Evolutionary conservation across 2,113 vertebrate species (phyloP), one percentile per base, ranked within the genome.

Genomic region (human): DNA sequence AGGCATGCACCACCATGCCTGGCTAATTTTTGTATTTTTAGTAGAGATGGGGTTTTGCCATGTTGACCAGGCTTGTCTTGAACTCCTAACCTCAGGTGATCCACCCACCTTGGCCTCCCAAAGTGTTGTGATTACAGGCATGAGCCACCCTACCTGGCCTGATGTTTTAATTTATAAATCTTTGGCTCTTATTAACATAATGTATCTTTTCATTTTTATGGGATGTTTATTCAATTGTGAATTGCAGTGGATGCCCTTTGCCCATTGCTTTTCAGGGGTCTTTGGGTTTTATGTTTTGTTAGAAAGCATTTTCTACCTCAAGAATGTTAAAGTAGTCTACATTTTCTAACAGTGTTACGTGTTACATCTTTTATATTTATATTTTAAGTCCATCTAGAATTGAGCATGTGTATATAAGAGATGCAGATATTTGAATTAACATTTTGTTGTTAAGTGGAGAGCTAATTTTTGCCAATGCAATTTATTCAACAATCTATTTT

Each of bases 401-500:
- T 89, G 7, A 38, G 6, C 32, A 72, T 45, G 1, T 82, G 16
- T 43, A 8, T 87, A n/a, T 96, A 80, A 88, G 20, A 90, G 23
- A 50, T 88, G 11, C 30, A 90, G 38, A 52, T 27, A 83, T 50
- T 27, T 90, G 43, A 82, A 50, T 45, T 57, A 95, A 80, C 43
- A 68, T 16, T 92, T 91, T 25, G 17, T 59, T 57, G 23, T 87
- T 32, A 88, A 76, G 76, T 86, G 11, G 52, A 52, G 18, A 72
- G 55, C 8, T 64, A 14, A 87, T 25, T 55, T 89, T 43, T 87
- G 9, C 27, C 50, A 81, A 64, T 16, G 57, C 35, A 2, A 68
- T 30, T 93, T 85, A 76, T 75, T 94, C 12, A 85, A 85, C 91
- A 66, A 82, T 81, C 40, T 64, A 18, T 50, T 94, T 94, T 64